phyloP scores from a whole-genome alignment of 2,113 vertebrate genomes.

The Furnarius figulus region DNA sequence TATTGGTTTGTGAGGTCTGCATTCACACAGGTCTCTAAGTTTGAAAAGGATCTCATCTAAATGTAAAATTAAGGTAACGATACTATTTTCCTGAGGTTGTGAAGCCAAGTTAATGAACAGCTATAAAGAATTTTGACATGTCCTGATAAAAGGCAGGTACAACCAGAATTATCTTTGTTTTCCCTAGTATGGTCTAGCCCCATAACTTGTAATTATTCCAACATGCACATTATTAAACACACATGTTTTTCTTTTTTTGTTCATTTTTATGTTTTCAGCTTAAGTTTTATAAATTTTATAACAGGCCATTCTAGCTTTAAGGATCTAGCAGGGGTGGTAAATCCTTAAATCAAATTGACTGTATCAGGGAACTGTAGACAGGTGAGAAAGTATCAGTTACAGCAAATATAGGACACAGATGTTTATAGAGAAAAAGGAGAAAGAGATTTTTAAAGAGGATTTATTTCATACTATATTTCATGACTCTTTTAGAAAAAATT shows the following conservation, averaged over 20 bases:
- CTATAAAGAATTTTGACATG: neutral
- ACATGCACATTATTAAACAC: neutral
- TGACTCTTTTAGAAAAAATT: neutral
- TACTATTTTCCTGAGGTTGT: neutral
- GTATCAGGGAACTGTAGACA: conserved; percentile 1
- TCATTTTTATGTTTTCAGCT: conserved; percentile 24
- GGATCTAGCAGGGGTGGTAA: conserved; percentile 1
- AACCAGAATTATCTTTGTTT: neutral
- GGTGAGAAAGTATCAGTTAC: conserved; percentile 41
- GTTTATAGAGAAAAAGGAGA: neutral
- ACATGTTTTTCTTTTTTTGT: neutral
- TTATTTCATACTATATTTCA: neutral
- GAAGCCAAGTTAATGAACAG: neutral
- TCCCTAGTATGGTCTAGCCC: neutral
- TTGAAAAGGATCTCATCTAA: neutral
- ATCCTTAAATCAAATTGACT: conserved; percentile 44
- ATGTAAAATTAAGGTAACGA: neutral
- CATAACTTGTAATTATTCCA: conserved; percentile 5
- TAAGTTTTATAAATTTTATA: conserved; percentile 49
- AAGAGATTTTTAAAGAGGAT: neutral
- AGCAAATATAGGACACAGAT: conserved; percentile 30
- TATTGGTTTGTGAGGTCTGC: neutral
- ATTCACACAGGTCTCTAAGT: neutral
- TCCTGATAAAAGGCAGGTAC: neutral
- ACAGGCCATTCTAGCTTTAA: conserved; percentile 3